A percentile compares a stretch with the other conserved stretches of the same genome.
Conservation (phyloP, 2,113 vertebrate genomes). For the Otolemur garnettii region DNA sequence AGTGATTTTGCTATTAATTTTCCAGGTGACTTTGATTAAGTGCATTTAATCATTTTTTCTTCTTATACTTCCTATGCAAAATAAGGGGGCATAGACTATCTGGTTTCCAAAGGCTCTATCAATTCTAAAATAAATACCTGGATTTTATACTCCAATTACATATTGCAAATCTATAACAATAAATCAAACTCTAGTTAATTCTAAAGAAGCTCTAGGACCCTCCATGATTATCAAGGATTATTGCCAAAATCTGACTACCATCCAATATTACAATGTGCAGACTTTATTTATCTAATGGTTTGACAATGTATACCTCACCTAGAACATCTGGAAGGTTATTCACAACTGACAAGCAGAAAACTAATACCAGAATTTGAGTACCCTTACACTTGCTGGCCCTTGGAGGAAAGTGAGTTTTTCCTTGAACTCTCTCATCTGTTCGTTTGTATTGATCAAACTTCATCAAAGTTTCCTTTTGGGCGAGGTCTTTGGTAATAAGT, state of each 20-base stretch:
- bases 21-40: not conserved
- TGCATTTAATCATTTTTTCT: not conserved
- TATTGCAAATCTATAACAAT: not conserved
- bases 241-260: not conserved
- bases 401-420: not conserved
- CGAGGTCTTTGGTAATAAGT: slow-evolving; percentile 5
- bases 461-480: not conserved
- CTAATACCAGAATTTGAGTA: not conserved
- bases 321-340: slow-evolving; percentile 8
- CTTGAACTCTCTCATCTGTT: not conserved
- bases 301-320: not conserved
- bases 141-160: slow-evolving; percentile 10
- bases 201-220: slow-evolving; percentile 8
- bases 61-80: not conserved
- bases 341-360: slow-evolving; percentile 54
- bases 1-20: slow-evolving; percentile 50
- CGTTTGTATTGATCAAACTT: not conserved
- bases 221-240: not conserved
- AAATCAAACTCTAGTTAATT: slow-evolving; percentile 25
- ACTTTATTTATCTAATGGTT: not conserved
- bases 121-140: not conserved
- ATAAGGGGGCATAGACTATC: not conserved
- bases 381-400: not conserved
- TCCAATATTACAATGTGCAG: not conserved
- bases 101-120: not conserved